Percentiles rank a stretch among this genome's conserved stretches.
phyloP scores from a whole-genome alignment of 1,140 invertebrate species.

The Drosophila pandora region DNA sequence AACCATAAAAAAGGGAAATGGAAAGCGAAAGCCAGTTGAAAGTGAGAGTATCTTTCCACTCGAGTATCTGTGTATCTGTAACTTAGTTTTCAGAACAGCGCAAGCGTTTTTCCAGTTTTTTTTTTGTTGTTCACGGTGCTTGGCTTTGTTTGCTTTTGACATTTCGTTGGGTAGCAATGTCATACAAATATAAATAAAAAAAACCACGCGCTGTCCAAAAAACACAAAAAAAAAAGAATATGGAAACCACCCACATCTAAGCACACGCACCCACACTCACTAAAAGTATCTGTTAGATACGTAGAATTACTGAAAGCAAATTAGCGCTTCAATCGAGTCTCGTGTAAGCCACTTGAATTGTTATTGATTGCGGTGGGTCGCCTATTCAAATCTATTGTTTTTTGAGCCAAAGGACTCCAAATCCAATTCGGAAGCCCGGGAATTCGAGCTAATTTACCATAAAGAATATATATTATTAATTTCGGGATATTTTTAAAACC shows the following conservation, averaged over 20 bases:
- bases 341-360: slow-evolving; percentile 32
- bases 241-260: slow-evolving; percentile 39
- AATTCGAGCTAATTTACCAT: slow-evolving; percentile 57
- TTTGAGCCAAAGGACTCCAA: not conserved
- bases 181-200: slow-evolving; percentile 77
- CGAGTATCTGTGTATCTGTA: slow-evolving; percentile 39
- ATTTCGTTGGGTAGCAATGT: slow-evolving; percentile 75
- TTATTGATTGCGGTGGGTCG: slow-evolving; percentile 43
- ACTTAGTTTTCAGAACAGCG: slow-evolving; percentile 43
- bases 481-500: slow-evolving; percentile 60
- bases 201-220: slow-evolving; percentile 61
- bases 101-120: slow-evolving; percentile 60
- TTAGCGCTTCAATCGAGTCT: slow-evolving; percentile 36
- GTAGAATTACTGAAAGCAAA: slow-evolving; percentile 29
- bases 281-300: slow-evolving; percentile 32
- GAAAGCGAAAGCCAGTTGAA: slow-evolving; percentile 63
- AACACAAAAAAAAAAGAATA: slow-evolving; percentile 25
- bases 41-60: slow-evolving; percentile 53
- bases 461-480: slow-evolving; percentile 56
- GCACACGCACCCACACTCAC: slow-evolving; percentile 35
- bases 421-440: not conserved
- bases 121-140: slow-evolving; percentile 50
- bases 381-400: slow-evolving; percentile 34
- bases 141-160: slow-evolving; percentile 74
- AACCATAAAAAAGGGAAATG: slow-evolving; percentile 25